Evolutionary conservation across 37 sponge, comb jelly and placozoan species (phyloP), one percentile per base, ranked within the genome.

Genomic region (Diacarnus erythraeanus): DNA sequence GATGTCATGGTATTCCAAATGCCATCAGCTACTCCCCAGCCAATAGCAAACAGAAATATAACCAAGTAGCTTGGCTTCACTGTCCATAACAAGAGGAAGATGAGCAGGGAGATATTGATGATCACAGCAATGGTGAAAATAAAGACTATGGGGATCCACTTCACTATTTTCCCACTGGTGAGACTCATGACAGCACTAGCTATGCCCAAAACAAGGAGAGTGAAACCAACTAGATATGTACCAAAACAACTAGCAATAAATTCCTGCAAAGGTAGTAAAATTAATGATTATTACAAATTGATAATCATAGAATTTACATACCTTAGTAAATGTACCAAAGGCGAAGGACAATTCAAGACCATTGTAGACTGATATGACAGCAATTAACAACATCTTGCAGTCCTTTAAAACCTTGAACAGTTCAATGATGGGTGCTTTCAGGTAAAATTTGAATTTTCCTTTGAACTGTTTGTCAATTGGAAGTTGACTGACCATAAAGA

Each of bases 31-130:
- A 63, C 30, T 26, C 90, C 90, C 80, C 80, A 90, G 47, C 69
- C 74, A 35, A 80, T 23, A 12, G 74, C 64, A 64, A 84, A 57
- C 33, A 76, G 10, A 51, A 90, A 90, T 12, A 79, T 67, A 27
- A 59, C 72, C 8, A 29, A 26, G 59, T 78, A 84, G 43, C 82
- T 90, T 2, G 86, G 86, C 18, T 5, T 65, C 59, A 58, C 58
- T 31, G 72, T 74, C 90, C 90, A 90, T 6, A 85, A 6, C 5
- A 90, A 17, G 35, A 90, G 67, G 57, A 84, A 90, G 22, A 80
- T 0, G 39, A 86, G 21, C 56, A 86, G 59, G 25, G 36, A 42
- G 33, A 80, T 31, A 21, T 63, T 69, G 22, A 90, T 38, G n/a
- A 60, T 36, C 17, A 25, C 20, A 20, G 58, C 77, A 40, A 59